Evolutionary conservation across 2,888 invertebrate genomes (phyloP).

Genomic region (Bruchidius siliquastri): DNA sequence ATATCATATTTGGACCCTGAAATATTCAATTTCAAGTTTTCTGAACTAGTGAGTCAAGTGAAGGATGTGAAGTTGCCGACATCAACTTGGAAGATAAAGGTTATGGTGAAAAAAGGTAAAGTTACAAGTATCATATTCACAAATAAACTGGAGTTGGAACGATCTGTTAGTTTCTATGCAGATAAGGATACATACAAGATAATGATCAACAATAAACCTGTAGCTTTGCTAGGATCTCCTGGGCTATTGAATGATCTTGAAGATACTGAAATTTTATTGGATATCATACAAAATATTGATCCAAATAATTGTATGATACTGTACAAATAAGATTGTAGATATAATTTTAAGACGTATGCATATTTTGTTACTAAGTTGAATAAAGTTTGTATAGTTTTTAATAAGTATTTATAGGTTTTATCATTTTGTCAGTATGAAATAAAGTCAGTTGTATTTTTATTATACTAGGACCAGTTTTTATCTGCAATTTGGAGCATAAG

Average conservation of each 20-base stretch:
- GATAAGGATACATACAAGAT: slow-evolving; percentile 27
- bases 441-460: too few relatives aligned
- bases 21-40: slow-evolving; percentile 27
- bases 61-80: slow-evolving; percentile 33
- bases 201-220: slow-evolving; percentile 28
- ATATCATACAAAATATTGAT: slow-evolving; percentile 29
- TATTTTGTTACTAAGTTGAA: background rate
- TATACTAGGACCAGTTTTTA: too few relatives aligned
- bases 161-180: slow-evolving; percentile 29
- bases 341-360: background rate
- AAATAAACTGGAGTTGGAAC: slow-evolving; percentile 28
- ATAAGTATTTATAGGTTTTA: background rate
- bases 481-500: too few relatives aligned
- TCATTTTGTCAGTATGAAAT: too few relatives aligned
- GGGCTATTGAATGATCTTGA: slow-evolving; percentile 20
- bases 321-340: slow-evolving; percentile 19
- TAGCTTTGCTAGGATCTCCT: slow-evolving; percentile 29
- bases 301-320: slow-evolving; percentile 28
- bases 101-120: slow-evolving; percentile 31
- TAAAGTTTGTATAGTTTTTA: background rate
- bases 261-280: slow-evolving; percentile 32
- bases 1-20: background rate
- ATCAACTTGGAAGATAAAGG: slow-evolving; percentile 33
- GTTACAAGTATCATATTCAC: slow-evolving; percentile 32
- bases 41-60: slow-evolving; percentile 31